Evolutionary conservation across 2,888 invertebrate genomes (phyloP).

Genomic region (Phyto melanocephala): DNA sequence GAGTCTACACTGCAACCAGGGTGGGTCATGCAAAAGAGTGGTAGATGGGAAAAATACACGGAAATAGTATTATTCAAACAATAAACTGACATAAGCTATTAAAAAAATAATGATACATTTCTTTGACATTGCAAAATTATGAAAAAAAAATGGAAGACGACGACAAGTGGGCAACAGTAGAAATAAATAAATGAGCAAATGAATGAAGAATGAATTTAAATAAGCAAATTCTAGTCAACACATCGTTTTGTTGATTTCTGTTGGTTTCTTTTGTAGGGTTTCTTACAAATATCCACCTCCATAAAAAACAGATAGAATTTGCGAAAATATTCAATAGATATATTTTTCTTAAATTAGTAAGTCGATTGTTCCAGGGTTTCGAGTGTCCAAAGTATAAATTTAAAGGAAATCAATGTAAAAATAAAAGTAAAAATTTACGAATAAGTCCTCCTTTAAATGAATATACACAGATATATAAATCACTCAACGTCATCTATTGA

Average conservation of each 20-base stretch:
- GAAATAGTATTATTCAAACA: conserved; percentile 28
- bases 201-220: conserved; percentile 5
- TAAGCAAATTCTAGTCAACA: conserved; percentile 7
- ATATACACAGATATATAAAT: too few relatives aligned
- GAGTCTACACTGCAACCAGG: not conserved
- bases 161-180: conserved; percentile 37
- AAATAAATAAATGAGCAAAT: conserved; percentile 6
- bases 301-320: not conserved
- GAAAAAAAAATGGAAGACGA: not conserved
- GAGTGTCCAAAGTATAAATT: too few relatives aligned
- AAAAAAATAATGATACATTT: not conserved
- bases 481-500: too few relatives aligned
- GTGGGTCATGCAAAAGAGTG: not conserved
- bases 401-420: too few relatives aligned
- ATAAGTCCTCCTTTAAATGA: too few relatives aligned
- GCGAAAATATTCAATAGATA: too few relatives aligned
- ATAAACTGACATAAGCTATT: conserved; percentile 49
- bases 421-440: too few relatives aligned
- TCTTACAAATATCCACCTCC: not conserved
- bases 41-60: not conserved
- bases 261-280: not conserved
- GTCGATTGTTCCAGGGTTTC: too few relatives aligned
- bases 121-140: conserved; percentile 8
- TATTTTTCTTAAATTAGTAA: too few relatives aligned
- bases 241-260: not conserved